A percentile compares a stretch with the other conserved stretches of the same genome.
These are phyloP conservation scores for Plumapathes pennacea DNA, from an alignment of 92 coral and sea anemone genomes.

Conservation along the genomic window DNA sequence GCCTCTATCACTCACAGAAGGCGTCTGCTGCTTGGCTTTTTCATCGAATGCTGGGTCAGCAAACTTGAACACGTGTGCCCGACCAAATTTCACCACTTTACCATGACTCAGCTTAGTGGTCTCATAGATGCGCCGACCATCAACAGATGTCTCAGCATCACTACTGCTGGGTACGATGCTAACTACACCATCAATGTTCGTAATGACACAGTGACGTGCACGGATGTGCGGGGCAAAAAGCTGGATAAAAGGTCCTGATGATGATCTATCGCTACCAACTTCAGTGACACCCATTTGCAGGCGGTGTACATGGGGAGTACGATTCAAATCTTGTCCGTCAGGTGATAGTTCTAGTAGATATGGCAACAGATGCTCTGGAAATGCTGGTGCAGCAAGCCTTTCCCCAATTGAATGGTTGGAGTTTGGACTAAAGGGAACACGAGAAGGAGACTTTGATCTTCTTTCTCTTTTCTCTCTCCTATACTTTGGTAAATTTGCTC, in stretches of 20 bases:
- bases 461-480: slow-evolving; percentile 64
- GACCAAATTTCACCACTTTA: slow-evolving; percentile 69
- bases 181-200: slow-evolving; percentile 79
- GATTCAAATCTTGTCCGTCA: slow-evolving; percentile 64
- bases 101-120: slow-evolving; percentile 70
- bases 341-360: slow-evolving; percentile 69
- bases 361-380: slow-evolving; percentile 75
- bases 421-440: slow-evolving; percentile 64
- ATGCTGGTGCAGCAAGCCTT: slow-evolving; percentile 58
- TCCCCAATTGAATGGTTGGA: slow-evolving; percentile 59
- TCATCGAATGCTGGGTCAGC: slow-evolving; percentile 81
- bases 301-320: slow-evolving; percentile 50
- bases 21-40: slow-evolving; percentile 24
- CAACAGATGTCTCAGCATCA: slow-evolving; percentile 76
- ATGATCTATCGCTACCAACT: slow-evolving; percentile 81
- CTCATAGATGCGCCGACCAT: slow-evolving; percentile 76
- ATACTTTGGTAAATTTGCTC: slow-evolving; percentile 82
- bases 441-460: slow-evolving; percentile 74
- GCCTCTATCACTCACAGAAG: slow-evolving; percentile 69
- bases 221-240: slow-evolving; percentile 67
- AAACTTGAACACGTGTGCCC: slow-evolving; percentile 59
- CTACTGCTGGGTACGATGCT: slow-evolving; percentile 72
- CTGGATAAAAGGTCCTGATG: slow-evolving; percentile 59
- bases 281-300: slow-evolving; percentile 86
- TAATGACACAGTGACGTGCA: slow-evolving; percentile 80